A percentile compares a stretch with the other conserved stretches of the same genome.
Evolutionary conservation across 2,888 invertebrate species (phyloP).

Genomic region (Cephus runcator): DNA sequence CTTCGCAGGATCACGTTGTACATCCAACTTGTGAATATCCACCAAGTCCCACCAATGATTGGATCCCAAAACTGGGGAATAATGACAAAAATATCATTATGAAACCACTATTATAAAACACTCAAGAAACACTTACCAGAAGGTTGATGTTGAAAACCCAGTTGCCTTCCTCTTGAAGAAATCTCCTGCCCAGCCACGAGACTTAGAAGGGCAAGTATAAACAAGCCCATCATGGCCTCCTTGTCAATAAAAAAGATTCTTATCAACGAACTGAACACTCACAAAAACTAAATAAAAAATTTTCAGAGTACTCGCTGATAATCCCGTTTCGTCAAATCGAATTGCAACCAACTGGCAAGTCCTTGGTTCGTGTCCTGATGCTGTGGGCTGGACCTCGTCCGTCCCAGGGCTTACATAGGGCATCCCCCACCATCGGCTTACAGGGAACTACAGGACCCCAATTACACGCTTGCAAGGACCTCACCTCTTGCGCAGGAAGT

Average conservation of each 20-base stretch:
- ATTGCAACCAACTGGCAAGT: conserved; percentile 29
- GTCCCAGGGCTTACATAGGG: conserved; percentile 65
- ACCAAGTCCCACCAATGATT: conserved; percentile 40
- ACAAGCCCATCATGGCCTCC: conserved; percentile 6
- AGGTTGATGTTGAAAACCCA: conserved; percentile 2
- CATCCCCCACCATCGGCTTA: conserved; percentile 57
- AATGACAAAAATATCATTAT: no score
- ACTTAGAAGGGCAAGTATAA: conserved; percentile 8
- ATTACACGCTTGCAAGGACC: conserved; percentile 50
- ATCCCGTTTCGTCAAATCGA: no score
- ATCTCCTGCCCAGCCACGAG: conserved; percentile 2
- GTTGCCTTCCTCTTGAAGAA: not conserved
- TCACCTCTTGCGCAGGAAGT: conserved; percentile 55
- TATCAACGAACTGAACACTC: no score
- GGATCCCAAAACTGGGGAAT: no score
- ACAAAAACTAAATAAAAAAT: no score
- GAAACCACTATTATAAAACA: not conserved
- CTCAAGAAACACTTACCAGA: conserved; percentile 8
- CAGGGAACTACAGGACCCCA: conserved; percentile 58
- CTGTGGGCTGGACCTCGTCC: conserved; percentile 63
- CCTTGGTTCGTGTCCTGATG: conserved; percentile 59
- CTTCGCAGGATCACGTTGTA: conserved; percentile 32
- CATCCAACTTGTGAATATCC: conserved; percentile 44
- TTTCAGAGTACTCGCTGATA: no score
- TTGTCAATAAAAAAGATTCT: no score